Evolutionary conservation across 1,140 invertebrate genomes (phyloP).

Genomic region (Palaemon carinicauda): DNA sequence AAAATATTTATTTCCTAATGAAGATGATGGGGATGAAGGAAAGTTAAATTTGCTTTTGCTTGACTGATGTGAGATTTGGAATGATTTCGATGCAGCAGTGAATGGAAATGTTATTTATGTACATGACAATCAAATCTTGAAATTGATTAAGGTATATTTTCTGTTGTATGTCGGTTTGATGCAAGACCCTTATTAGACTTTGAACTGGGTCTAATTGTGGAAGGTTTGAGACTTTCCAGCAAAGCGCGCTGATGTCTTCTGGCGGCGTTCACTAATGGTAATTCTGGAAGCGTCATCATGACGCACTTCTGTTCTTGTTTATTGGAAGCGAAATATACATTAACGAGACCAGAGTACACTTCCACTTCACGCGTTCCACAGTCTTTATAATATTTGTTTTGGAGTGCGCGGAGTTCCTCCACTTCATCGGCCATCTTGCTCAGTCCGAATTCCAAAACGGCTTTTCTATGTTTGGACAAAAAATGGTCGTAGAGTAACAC

Average conservation of each 20-base stretch:
- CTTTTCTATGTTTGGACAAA: not conserved
- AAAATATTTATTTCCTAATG: no score
- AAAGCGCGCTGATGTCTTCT: not conserved
- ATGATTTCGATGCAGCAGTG: no score
- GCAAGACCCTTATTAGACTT: no score
- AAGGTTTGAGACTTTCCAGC: not conserved
- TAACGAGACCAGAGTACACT: slow-evolving; percentile 35
- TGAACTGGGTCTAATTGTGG: no score
- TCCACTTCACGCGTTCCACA: slow-evolving; percentile 20
- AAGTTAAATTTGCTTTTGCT: no score
- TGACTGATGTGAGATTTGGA: no score
- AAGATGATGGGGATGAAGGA: no score
- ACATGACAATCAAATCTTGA: no score
- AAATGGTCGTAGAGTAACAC: slow-evolving; percentile 57
- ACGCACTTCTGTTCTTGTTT: slow-evolving; percentile 23
- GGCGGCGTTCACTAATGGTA: not conserved
- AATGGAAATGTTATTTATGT: no score
- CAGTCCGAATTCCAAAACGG: slow-evolving; percentile 10
- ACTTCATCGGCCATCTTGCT: slow-evolving; percentile 20
- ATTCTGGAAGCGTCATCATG: slow-evolving; percentile 37
- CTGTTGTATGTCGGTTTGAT: no score
- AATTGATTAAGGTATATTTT: no score
- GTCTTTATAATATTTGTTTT: slow-evolving; percentile 20
- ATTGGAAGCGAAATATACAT: slow-evolving; percentile 1
- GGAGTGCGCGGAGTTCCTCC: not conserved